Conservation (phyloP, 1,140 invertebrate species). For the Drosophila bocki region DNA sequence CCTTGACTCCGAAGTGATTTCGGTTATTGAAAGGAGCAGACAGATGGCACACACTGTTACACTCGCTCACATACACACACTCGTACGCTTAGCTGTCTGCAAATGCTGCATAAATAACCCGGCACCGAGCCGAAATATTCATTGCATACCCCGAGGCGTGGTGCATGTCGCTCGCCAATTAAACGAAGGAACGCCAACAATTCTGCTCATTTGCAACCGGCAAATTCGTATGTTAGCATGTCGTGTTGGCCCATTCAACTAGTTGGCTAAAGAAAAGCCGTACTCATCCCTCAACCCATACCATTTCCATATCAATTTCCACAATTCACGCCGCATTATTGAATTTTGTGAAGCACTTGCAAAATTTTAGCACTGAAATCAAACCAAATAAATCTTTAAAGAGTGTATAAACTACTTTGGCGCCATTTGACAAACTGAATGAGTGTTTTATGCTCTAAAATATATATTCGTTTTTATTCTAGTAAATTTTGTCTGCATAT, state of each 20-base stretch:
- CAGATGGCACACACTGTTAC: slow-evolving; percentile 22
- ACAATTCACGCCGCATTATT: slow-evolving; percentile 15
- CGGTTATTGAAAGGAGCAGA: slow-evolving; percentile 68
- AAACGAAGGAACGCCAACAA: slow-evolving; percentile 72
- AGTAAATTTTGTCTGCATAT: neutral
- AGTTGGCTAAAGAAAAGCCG: slow-evolving; percentile 53
- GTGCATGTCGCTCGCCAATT: slow-evolving; percentile 74
- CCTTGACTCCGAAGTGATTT: slow-evolving; percentile 66
- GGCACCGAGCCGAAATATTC: slow-evolving; percentile 51
- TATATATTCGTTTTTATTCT: neutral
- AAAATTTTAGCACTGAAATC: neutral
- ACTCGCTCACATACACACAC: slow-evolving; percentile 8
- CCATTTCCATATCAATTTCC: slow-evolving; percentile 7
- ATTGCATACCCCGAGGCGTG: slow-evolving; percentile 69
- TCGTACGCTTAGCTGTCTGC: slow-evolving; percentile 11
- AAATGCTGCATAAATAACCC: slow-evolving; percentile 57
- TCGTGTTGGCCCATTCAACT: slow-evolving; percentile 61
- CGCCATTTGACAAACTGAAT: slow-evolving; percentile 4
- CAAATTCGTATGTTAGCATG: slow-evolving; percentile 56
- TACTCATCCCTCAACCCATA: neutral
- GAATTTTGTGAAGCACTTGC: slow-evolving; percentile 48
- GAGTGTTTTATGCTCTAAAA: neutral
- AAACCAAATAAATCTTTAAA: neutral
- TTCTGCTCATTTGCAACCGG: slow-evolving; percentile 66
- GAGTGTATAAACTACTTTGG: neutral